Conservation (phyloP, 1,140 invertebrate species). For the Fopius arisanus region DNA sequence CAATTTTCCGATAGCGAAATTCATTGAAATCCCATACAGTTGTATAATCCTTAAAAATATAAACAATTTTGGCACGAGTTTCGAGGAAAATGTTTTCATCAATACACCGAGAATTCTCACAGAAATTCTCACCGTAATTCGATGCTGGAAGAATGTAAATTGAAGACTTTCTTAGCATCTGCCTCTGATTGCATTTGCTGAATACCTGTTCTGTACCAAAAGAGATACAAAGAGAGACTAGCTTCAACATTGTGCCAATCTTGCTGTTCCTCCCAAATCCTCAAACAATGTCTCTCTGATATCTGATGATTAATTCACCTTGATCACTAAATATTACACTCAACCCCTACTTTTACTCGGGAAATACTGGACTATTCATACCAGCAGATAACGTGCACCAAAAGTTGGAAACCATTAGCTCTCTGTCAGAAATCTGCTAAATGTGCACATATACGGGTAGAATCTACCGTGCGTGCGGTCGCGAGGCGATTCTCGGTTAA, state of each 20-base stretch:
- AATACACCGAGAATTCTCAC: too few relatives aligned
- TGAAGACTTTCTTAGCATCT: too few relatives aligned
- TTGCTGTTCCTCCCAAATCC: neutral
- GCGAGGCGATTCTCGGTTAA: conserved; percentile 20
- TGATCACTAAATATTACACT: neutral
- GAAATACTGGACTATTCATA: neutral
- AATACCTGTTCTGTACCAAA: too few relatives aligned
- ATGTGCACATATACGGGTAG: neutral
- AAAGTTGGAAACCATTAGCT: conserved; percentile 8
- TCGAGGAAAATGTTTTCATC: too few relatives aligned
- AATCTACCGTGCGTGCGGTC: neutral
- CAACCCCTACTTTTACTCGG: neutral
- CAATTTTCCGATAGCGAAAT: too few relatives aligned
- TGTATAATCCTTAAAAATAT: too few relatives aligned
- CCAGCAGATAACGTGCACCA: conserved; percentile 1
- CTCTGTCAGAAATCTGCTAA: neutral
- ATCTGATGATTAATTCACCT: neutral
- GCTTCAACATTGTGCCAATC: neutral
- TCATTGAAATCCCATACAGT: too few relatives aligned
- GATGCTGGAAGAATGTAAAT: too few relatives aligned
- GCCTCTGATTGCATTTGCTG: too few relatives aligned
- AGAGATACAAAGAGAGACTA: too few relatives aligned
- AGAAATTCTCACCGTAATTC: too few relatives aligned
- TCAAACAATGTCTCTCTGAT: neutral
- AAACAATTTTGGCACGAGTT: too few relatives aligned